phyloP scores from a whole-genome alignment of 2,797 vertebrate genomes.

The Cygnus olor region DNA sequence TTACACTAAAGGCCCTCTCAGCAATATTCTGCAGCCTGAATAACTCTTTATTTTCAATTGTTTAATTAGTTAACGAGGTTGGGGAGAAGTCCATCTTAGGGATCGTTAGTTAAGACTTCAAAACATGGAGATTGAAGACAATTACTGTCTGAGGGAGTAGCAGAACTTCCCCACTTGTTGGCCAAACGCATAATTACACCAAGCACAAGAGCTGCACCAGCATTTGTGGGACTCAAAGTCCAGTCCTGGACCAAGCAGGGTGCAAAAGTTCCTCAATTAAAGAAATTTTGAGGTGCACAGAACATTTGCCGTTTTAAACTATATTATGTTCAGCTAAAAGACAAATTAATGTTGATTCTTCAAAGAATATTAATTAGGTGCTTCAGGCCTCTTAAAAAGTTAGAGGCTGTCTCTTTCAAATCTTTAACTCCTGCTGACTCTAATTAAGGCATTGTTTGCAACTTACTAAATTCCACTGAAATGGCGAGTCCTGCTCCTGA shows the following conservation, averaged over 20 bases:
- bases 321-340: neutral
- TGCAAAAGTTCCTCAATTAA: neutral
- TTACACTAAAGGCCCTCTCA: conserved; percentile 41
- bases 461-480: accelerated
- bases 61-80: conserved; percentile 70
- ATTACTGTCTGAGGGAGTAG: conserved; percentile 45
- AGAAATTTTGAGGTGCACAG: neutral
- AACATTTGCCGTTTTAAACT: neutral
- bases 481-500: neutral
- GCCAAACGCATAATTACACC: neutral
- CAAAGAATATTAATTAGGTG: neutral
- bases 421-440: neutral
- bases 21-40: conserved; percentile 49
- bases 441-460: neutral
- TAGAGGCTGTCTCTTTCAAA: neutral
- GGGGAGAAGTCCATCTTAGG: conserved; percentile 58
- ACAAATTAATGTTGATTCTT: neutral
- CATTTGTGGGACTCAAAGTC: neutral
- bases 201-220: neutral
- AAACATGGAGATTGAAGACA: conserved; percentile 34
- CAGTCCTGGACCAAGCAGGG: neutral
- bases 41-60: conserved; percentile 67
- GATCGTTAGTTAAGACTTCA: conserved; percentile 66
- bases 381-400: neutral
- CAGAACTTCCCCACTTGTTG: conserved; percentile 24